Evolutionary conservation across 2,888 invertebrate genomes (phyloP).

Genomic region (Leptopterna dolabrata): DNA sequence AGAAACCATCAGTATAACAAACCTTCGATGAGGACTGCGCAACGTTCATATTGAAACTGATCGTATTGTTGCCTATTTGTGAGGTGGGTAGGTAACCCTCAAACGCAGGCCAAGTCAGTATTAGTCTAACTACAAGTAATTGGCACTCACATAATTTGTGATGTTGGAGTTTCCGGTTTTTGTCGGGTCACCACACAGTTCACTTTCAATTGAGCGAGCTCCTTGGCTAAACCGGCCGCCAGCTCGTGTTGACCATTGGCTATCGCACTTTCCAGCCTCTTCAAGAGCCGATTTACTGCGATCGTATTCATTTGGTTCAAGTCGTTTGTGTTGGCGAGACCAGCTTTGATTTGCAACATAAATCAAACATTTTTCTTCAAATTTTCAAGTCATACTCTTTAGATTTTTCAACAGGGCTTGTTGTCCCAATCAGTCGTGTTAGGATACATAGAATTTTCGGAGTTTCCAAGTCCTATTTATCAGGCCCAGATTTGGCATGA

Average conservation of each 20-base stretch:
- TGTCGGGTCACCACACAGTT: conserved; percentile 77
- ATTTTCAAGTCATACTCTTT: no score
- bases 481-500: no score
- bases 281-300: conserved; percentile 74
- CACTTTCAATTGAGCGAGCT: conserved; percentile 80
- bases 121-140: no score
- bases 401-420: not conserved
- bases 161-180: conserved; percentile 55
- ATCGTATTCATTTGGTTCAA: conserved; percentile 70
- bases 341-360: conserved; percentile 42
- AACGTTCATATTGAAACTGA: no score
- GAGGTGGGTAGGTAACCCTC: no score
- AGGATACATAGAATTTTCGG: not conserved
- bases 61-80: no score
- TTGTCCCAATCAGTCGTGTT: not conserved
- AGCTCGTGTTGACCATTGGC: conserved; percentile 80
- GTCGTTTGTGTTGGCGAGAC: conserved; percentile 38
- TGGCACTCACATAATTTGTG: conserved; percentile 56
- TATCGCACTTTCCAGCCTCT: conserved; percentile 81
- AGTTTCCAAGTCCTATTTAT: no score
- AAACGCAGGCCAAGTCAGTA: no score
- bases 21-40: no score
- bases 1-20: no score
- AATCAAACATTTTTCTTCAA: not conserved
- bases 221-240: conserved; percentile 81